Base-by-base conservation (phyloP, 2,888 invertebrate species). In the Lepetodrilus schrolli region DNA sequence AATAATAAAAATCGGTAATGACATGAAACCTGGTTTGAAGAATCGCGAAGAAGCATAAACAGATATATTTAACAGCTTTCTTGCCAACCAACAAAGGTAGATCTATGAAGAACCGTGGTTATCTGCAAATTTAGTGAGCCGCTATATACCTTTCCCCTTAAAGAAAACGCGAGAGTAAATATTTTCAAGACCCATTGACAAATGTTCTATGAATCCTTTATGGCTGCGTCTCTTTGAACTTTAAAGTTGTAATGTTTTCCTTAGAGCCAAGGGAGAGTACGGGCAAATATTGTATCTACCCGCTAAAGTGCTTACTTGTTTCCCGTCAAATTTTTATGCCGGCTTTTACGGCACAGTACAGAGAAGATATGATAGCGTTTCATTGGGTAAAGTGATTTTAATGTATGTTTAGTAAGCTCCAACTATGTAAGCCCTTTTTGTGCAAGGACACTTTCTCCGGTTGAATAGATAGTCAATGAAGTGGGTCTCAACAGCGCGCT, bases 401-500 rank as follows among this genome's bases (percentile, higher is more conserved):
- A 51, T 51, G 51, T 51, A 26, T 51, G 26, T 51, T 51, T 51
- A 51, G 51, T 51, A 51, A 51, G 51, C 51, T 51, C 51, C 26
- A 51, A 51, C 23, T 51, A 51, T 51, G 51, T 51, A 51, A 51
- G 30, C 51, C 51, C 51, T 51, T 51, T 51, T 51, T 51, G 51
- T 51, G 30, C 23, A 23, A 43, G 51, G 51, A 30, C n/a, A 23
- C 51, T 51, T 23, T 23, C 21, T 23, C 10, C 10, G 51, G 13
- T 10, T 51, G 51, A 51, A 51, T 26, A 51, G 51, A 21, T 51
- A 26, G 51, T 51, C 26, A n/a, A 51, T 51, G 26, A 51, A 51
- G 51, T n/a, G 26, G 26, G 10, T 23, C 51, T 51, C 51, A 51
- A 20, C 10, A 23, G 26, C 26, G 13, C 26, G 21, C 7, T 51